These are phyloP conservation scores for Danaus plexippus DNA, from an alignment of 1,140 invertebrate genomes.

Conservation along the genomic window DNA sequence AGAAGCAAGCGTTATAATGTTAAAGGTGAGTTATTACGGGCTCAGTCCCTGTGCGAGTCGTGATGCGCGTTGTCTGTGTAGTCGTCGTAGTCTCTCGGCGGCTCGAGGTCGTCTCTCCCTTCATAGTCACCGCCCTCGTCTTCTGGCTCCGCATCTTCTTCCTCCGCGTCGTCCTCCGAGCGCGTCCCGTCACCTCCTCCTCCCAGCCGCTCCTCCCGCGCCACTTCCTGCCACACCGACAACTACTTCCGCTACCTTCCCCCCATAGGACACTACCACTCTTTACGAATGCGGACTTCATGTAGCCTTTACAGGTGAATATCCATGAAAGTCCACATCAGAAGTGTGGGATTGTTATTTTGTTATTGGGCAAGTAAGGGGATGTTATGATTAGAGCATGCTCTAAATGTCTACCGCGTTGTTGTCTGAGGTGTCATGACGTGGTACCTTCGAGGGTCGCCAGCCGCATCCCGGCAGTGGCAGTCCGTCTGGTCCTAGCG, in stretches of 20 bases:
- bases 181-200: constrained; percentile 11
- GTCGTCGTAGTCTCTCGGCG: constrained; percentile 69
- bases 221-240: constrained; percentile 44
- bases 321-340: no score
- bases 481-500: constrained; percentile 92
- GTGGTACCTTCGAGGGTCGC: constrained; percentile 84
- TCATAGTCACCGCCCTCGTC: constrained; percentile 68
- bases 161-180: constrained; percentile 26
- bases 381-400: no score
- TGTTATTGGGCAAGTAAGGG: no score
- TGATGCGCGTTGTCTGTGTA: constrained; percentile 70
- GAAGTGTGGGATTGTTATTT: no score
- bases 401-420: no score
- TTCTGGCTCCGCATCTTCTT: constrained; percentile 36
- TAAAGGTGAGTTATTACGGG: no score
- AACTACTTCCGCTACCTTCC: constrained; percentile 24
- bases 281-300: no score
- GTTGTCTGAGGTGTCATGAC: no score
- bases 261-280: constrained; percentile 8
- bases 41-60: constrained; percentile 42
- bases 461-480: constrained; percentile 95
- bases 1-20: no score
- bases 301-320: no score
- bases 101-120: constrained; percentile 67
- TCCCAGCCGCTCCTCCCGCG: constrained; percentile 38